Percentiles rank a stretch among this genome's conserved stretches.
phyloP scores from a whole-genome alignment of 1,140 invertebrate species.

The Cotesia chilonis region DNA sequence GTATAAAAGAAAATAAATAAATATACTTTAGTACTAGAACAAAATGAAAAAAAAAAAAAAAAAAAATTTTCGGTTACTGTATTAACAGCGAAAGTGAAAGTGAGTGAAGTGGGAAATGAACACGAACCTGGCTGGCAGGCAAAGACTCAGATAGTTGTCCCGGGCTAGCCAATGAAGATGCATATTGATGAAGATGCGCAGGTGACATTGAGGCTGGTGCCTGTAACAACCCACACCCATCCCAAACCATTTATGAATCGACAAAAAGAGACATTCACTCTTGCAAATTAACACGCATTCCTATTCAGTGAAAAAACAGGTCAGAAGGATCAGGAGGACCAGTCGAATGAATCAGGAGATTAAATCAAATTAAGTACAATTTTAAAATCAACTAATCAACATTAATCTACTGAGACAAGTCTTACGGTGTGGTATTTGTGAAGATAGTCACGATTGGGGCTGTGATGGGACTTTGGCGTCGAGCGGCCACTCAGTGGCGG shows the following conservation, averaged over 20 bases:
- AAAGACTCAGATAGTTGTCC: constrained; percentile 78
- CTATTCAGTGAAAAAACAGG: too few relatives aligned
- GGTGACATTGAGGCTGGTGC: constrained; percentile 89
- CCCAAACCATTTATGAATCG: too few relatives aligned
- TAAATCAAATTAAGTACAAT: neutral
- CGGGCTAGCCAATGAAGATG: constrained; percentile 71
- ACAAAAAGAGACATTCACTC: too few relatives aligned
- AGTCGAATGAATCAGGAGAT: too few relatives aligned
- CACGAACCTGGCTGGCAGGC: constrained; percentile 80
- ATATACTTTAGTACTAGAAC: too few relatives aligned
- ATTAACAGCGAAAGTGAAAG: neutral
- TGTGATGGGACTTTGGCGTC: constrained; percentile 80
- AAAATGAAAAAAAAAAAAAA: too few relatives aligned
- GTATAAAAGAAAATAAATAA: too few relatives aligned
- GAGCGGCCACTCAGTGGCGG: constrained; percentile 83
- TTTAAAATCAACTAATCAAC: neutral
- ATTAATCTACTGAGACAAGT: constrained; percentile 37
- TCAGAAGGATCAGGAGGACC: neutral
- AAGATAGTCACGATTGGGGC: constrained; percentile 80
- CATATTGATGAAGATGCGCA: constrained; percentile 83
- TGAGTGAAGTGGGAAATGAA: constrained; percentile 17
- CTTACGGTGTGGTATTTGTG: constrained; percentile 87
- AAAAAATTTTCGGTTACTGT: neutral
- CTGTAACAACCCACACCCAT: constrained; percentile 65
- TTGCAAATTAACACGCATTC: too few relatives aligned